Evolutionary conservation across 2,797 vertebrate species (phyloP).

Genomic region (Vultur gryphus): DNA sequence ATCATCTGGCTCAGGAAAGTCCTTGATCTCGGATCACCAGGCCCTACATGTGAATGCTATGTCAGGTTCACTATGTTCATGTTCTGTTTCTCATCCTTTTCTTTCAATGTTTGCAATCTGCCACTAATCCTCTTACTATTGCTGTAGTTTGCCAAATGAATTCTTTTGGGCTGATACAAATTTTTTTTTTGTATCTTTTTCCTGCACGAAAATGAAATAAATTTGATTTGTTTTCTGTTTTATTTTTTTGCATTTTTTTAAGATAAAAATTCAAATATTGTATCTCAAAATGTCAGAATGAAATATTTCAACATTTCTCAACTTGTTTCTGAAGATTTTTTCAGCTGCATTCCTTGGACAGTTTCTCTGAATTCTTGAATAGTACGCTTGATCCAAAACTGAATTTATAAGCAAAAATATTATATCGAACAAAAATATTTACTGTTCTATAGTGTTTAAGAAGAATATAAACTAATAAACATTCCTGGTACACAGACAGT

Average conservation of each 20-base stretch:
- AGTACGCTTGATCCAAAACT: background rate
- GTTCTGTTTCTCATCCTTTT: background rate
- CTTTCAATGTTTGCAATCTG: background rate
- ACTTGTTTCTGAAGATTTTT: background rate
- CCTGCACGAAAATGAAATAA: rapidly evolving
- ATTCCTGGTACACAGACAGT: background rate
- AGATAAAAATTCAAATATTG: background rate
- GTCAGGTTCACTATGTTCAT: background rate
- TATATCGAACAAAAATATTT: background rate
- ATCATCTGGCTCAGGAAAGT: background rate
- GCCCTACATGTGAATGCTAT: background rate
- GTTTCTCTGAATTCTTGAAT: background rate
- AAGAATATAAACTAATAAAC: background rate
- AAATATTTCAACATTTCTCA: background rate
- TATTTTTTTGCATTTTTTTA: background rate
- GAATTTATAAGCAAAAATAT: background rate
- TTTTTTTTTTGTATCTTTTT: background rate
- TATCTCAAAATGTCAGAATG: background rate
- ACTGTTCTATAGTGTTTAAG: background rate
- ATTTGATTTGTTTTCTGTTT: background rate
- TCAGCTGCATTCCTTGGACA: background rate
- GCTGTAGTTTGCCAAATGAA: background rate
- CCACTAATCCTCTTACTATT: background rate
- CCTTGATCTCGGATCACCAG: background rate
- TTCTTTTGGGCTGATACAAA: background rate